Evolutionary conservation across 2,888 invertebrate species (phyloP), one percentile per base, ranked within the genome.

Genomic region (Electrophaes corylata): DNA sequence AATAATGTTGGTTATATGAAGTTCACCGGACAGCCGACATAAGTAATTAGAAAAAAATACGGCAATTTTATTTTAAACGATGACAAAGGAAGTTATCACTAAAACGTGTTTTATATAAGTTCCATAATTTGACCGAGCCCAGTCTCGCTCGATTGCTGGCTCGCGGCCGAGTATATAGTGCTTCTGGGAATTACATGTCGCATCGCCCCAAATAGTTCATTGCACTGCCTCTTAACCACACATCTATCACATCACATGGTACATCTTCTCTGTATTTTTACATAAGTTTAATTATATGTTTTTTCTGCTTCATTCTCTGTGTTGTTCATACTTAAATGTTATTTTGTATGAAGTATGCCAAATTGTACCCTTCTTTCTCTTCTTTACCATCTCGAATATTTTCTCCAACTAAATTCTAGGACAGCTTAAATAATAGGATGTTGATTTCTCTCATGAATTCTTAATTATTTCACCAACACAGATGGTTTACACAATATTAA

Each of bases 191-290:
- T 72, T 72, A 71, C 69, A 74, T 78, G 79, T 81, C 78, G 76
- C 81, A 77, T 71, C 78, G 82, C 78, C 78, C 79, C 76, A 83
- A 85, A 84, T 84, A 85, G 85, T 85, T 82, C 82, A 76, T 81
- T 84, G 84, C 84, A 82, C 85, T 79, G 78, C 72, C 73, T 70
- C 64, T 61, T 59, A 51, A 51, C 57, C 43, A 39, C 54, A 33
- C 29, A 6, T 31, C 14, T 16, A 16, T 37, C 37, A 31, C 31
- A 48, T 23, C 12, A 14, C 12, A 12, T 11, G 23, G 48, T 49
- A 49, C 29, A 37, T 29, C 16, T 44, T 44, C 8, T 29, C 26
- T 10, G 10, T 10, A 10, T 10, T 29, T 29, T 29, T 23, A 23
- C 6, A 5, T 23, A 0, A 23, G 3, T 23, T 23, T 23, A 23